A percentile compares a stretch with the other conserved stretches of the same genome.
phyloP scores from a whole-genome alignment of 2,888 invertebrate genomes.

The Monoplex corrugatus region DNA sequence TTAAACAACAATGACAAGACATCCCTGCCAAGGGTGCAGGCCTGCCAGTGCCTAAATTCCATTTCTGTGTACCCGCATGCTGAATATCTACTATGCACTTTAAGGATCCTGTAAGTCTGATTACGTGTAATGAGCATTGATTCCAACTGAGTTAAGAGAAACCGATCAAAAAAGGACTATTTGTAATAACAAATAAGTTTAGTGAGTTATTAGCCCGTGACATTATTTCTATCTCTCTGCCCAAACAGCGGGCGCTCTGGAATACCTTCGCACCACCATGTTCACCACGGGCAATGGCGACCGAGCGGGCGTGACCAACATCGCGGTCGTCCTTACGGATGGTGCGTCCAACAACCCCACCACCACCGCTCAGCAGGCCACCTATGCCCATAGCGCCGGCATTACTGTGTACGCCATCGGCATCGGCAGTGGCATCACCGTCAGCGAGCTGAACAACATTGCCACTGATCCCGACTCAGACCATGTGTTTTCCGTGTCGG shows the following conservation, averaged over 20 bases:
- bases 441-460: constrained; percentile 30
- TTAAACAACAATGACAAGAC: no score
- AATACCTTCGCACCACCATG: constrained; percentile 56
- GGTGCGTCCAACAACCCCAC: constrained; percentile 55
- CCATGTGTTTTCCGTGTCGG: constrained; percentile 27
- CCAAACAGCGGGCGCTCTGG: constrained; percentile 4
- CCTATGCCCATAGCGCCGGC: constrained; percentile 26
- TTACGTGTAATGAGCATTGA: no score
- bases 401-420: constrained; percentile 29
- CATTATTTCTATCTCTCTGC: background rate
- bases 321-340: constrained; percentile 67
- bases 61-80: no score
- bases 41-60: no score
- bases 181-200: no score
- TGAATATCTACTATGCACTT: no score
- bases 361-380: background rate
- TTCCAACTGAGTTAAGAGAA: no score
- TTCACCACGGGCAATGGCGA: constrained; percentile 58
- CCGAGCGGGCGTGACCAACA: constrained; percentile 63
- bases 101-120: no score
- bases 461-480: constrained; percentile 36
- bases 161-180: no score
- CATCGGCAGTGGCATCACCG: constrained; percentile 17
- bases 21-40: no score
- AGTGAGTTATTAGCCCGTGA: no score